Evolutionary conservation across 2,888 invertebrate species (phyloP).

Genomic region (Calephelis perditalis): DNA sequence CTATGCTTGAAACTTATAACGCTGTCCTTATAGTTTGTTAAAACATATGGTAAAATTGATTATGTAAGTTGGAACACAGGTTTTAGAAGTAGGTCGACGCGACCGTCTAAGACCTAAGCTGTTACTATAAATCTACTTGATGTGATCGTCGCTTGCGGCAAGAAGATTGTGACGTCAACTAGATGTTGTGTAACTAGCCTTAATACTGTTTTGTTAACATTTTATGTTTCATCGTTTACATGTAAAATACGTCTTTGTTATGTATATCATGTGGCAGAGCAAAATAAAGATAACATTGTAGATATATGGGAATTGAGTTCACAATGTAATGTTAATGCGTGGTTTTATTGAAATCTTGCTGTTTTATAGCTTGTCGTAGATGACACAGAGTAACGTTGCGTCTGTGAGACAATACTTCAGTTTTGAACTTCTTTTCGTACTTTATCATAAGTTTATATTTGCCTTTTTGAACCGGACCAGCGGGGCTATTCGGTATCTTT

Average conservation of each 20-base stretch:
- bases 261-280: background rate
- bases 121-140: slow-evolving; percentile 30
- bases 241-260: slow-evolving; percentile 6
- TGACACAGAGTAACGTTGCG: background rate
- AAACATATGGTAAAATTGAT: too few species aligned
- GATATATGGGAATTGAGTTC: background rate
- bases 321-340: slow-evolving; percentile 7
- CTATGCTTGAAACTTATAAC: too few species aligned
- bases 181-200: slow-evolving; percentile 21
- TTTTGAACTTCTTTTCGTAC: too few species aligned
- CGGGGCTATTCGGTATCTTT: too few species aligned
- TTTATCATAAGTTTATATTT: too few species aligned
- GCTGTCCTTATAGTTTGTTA: too few species aligned
- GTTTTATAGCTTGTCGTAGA: background rate
- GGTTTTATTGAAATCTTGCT: slow-evolving; percentile 9
- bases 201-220: slow-evolving; percentile 20
- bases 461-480: too few species aligned
- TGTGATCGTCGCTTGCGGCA: slow-evolving; percentile 29
- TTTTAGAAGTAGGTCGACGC: slow-evolving; percentile 20
- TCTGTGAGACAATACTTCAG: background rate
- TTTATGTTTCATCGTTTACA: slow-evolving; percentile 10
- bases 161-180: slow-evolving; percentile 25
- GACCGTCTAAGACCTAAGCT: slow-evolving; percentile 28
- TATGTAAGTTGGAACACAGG: background rate
- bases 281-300: background rate